phyloP scores from a whole-genome alignment of 2,797 vertebrate genomes.

The Acipenser oxyrinchus region DNA sequence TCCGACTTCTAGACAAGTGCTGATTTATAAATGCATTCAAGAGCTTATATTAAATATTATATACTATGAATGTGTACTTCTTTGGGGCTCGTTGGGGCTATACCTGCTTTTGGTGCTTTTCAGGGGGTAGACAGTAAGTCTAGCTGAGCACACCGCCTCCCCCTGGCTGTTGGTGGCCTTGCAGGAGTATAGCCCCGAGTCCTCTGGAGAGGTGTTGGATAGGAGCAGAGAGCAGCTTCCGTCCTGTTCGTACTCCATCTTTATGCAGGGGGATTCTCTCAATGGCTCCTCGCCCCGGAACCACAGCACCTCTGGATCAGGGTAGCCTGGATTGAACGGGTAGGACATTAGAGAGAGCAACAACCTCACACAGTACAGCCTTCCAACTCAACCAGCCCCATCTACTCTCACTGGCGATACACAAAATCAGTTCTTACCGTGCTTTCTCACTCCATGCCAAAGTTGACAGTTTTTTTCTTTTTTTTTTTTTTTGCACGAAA shows the following conservation, averaged over 20 bases:
- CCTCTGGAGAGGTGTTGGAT: conserved; percentile 24
- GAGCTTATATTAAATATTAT: too few relatives aligned
- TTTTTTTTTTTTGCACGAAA: too few relatives aligned
- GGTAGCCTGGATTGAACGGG: conserved; percentile 50
- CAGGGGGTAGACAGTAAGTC: conserved; percentile 29
- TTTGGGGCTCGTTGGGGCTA: too few relatives aligned
- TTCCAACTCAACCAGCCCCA: too few relatives aligned
- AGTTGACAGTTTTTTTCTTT: too few relatives aligned
- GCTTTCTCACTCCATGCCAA: too few relatives aligned
- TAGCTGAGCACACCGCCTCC: conserved; percentile 44
- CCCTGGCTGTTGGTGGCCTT: conserved; percentile 54
- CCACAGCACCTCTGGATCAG: conserved; percentile 71
- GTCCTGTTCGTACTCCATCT: conserved; percentile 64
- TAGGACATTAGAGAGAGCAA: neutral
- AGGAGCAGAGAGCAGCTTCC: conserved; percentile 59
- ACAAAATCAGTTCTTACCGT: too few relatives aligned
- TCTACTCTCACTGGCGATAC: too few relatives aligned
- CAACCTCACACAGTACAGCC: too few relatives aligned
- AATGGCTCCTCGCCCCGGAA: conserved; percentile 48
- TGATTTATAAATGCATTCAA: too few relatives aligned
- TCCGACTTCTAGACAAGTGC: too few relatives aligned
- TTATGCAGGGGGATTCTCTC: conserved; percentile 40
- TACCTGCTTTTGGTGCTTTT: neutral
- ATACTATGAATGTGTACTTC: too few relatives aligned
- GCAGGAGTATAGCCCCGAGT: conserved; percentile 56